Conservation (phyloP, 2,113 vertebrate genomes). For the Sylvietta virens region DNA sequence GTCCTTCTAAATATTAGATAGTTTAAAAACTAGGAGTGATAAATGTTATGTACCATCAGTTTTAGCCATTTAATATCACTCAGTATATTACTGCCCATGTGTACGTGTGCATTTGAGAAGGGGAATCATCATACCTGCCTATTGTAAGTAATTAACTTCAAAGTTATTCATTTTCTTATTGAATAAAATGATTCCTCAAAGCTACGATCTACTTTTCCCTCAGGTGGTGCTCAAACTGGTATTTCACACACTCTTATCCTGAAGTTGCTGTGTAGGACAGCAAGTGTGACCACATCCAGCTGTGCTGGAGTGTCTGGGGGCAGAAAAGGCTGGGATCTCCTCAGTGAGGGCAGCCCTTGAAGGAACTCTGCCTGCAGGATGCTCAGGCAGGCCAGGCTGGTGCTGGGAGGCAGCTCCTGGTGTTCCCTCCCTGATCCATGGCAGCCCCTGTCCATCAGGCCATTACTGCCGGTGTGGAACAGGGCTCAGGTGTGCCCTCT, state of each 20-base stretch:
- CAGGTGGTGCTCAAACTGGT: neutral
- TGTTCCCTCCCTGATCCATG: neutral
- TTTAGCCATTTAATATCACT: neutral
- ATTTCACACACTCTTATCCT: neutral
- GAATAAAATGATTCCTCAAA: neutral
- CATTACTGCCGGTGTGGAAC: neutral
- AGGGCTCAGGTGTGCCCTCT: neutral
- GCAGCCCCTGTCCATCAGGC: neutral
- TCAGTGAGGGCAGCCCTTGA: neutral
- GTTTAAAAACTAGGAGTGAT: neutral
- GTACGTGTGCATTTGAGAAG: neutral
- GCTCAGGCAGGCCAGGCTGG: neutral
- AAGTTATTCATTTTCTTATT: neutral
- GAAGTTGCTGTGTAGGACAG: neutral
- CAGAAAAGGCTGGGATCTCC: neutral
- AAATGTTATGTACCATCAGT: neutral
- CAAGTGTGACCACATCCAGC: no score
- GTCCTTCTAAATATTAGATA: neutral
- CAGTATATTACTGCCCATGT: neutral
- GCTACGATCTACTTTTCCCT: neutral
- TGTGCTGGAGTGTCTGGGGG: neutral
- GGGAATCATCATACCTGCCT: neutral
- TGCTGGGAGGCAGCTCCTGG: neutral
- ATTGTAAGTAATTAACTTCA: neutral
- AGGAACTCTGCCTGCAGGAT: neutral